Evolutionary conservation across 2,888 invertebrate genomes (phyloP).

Genomic region (Eledone cirrhosa): DNA sequence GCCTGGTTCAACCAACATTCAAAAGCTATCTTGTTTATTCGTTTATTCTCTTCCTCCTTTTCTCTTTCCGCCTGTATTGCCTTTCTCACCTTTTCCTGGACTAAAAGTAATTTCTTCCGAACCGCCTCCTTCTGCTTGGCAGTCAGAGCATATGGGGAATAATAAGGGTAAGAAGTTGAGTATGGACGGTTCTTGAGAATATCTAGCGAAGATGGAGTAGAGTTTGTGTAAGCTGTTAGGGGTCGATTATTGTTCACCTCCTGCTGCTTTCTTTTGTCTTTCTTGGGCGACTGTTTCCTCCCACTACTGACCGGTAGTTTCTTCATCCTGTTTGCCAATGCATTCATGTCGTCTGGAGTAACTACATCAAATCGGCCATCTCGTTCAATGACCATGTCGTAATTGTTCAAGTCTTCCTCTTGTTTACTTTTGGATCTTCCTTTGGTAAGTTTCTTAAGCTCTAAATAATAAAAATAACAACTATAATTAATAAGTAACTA

Average conservation of each 20-base stretch:
- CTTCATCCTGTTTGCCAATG: conserved; percentile 38
- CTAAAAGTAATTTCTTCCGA: conserved; percentile 26
- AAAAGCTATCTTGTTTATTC: conserved; percentile 53
- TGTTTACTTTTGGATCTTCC: conserved; percentile 29
- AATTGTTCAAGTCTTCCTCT: conserved; percentile 34
- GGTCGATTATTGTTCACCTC: conserved; percentile 55
- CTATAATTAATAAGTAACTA: too few species aligned
- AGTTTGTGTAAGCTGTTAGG: conserved; percentile 42
- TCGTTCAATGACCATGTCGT: conserved; percentile 60
- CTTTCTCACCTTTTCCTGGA: conserved; percentile 35
- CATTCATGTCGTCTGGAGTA: conserved; percentile 55
- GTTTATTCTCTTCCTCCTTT: conserved; percentile 46
- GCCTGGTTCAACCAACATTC: conserved; percentile 54
- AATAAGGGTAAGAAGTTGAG: conserved; percentile 50
- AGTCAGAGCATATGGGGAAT: conserved; percentile 60
- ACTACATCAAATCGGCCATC: conserved; percentile 62
- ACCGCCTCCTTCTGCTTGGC: conserved; percentile 49
- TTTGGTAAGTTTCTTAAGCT: too few species aligned
- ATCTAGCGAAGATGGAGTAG: conserved; percentile 32
- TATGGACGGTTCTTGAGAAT: conserved; percentile 48
- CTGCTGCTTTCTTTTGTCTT: not conserved
- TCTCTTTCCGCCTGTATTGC: not conserved
- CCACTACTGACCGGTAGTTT: conserved; percentile 26
- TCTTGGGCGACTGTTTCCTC: conserved; percentile 17
- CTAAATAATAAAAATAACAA: too few species aligned